Evolutionary conservation across 2,113 vertebrate genomes (phyloP).

Genomic region (Hiodon alosoides): DNA sequence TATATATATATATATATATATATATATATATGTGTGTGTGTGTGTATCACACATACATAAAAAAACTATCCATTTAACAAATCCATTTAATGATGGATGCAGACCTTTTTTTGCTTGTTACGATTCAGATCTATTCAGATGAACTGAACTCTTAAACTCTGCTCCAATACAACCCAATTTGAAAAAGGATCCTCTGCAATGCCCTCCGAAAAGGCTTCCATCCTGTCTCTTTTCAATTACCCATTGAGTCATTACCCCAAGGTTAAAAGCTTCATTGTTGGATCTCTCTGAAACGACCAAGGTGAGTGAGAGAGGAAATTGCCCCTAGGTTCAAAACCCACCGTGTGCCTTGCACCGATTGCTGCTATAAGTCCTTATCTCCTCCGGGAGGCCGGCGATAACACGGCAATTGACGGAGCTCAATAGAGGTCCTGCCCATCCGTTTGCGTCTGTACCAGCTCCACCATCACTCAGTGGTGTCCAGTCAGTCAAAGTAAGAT

Average conservation of each 20-base stretch:
- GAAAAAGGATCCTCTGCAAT: neutral
- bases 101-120: too few relatives aligned
- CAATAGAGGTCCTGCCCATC: constrained; percentile 18
- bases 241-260: constrained; percentile 16
- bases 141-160: too few relatives aligned
- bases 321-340: constrained; percentile 25
- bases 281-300: constrained; percentile 2
- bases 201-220: neutral
- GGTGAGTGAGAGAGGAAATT: constrained; percentile 19
- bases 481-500: constrained; percentile 37
- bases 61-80: too few relatives aligned
- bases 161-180: neutral
- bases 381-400: constrained; percentile 26
- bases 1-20: too few relatives aligned
- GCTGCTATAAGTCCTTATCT: constrained; percentile 31
- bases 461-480: constrained; percentile 26
- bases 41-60: too few relatives aligned
- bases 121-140: too few relatives aligned
- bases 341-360: constrained; percentile 19
- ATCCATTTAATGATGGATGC: too few relatives aligned
- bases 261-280: constrained; percentile 20
- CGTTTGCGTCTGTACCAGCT: constrained; percentile 34
- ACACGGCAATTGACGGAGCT: constrained; percentile 32
- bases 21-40: too few relatives aligned
- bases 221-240: constrained; percentile 17